These are phyloP conservation scores for Acyrthosiphon pisum DNA, from an alignment of 1,140 invertebrate genomes.

Conservation along the genomic window DNA sequence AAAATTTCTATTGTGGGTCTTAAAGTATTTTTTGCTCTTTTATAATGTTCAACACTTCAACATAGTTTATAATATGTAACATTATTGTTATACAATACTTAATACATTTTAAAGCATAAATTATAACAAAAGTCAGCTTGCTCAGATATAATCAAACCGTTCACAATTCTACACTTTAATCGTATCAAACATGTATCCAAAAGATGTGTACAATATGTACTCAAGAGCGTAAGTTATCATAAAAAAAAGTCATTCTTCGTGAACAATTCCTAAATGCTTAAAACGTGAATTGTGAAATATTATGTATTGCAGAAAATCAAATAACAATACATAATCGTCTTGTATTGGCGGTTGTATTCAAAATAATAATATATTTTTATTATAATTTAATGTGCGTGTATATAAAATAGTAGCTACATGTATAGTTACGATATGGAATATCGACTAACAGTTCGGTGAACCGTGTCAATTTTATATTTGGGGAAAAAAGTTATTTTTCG, in stretches of 20 bases:
- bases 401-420: background rate
- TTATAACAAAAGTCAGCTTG: background rate
- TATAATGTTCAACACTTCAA: background rate
- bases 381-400: background rate
- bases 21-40: background rate
- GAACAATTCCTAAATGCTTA: background rate
- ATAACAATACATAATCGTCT: background rate
- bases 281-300: background rate
- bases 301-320: background rate
- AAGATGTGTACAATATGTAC: background rate
- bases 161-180: background rate
- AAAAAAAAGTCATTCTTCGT: background rate
- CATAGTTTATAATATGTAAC: background rate
- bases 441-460: conserved; percentile 37
- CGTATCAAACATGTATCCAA: background rate
- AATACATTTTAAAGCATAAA: background rate
- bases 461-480: conserved; percentile 21
- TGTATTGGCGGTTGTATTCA: background rate
- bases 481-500: conserved; percentile 20
- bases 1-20: background rate
- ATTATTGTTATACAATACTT: no score
- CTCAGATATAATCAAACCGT: background rate
- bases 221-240: background rate
- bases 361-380: background rate
- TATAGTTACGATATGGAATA: conserved; percentile 13